A percentile compares a stretch with the other conserved stretches of the same genome.
phyloP scores from a whole-genome alignment of 2,888 invertebrate species.

The Papilio protenor region DNA sequence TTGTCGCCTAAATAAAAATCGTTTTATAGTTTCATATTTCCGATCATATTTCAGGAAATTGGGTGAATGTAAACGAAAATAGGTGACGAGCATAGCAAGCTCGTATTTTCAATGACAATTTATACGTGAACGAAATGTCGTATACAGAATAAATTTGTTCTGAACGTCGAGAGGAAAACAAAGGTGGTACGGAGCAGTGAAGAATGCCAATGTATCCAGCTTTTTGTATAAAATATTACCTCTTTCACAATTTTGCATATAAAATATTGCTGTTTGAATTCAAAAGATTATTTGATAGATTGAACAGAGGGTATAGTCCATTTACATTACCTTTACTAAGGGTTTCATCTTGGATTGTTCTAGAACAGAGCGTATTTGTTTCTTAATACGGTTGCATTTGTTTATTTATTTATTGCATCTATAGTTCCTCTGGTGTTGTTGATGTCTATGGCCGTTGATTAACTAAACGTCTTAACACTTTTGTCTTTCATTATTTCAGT shows the following conservation, averaged over 20 bases:
- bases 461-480: no score
- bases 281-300: not conserved
- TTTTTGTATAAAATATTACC: constrained; percentile 13
- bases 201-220: constrained; percentile 9
- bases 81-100: constrained; percentile 16
- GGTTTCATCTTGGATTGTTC: not conserved
- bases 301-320: not conserved
- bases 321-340: not conserved
- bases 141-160: constrained; percentile 24
- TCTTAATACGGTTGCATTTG: no score
- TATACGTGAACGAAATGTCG: constrained; percentile 22
- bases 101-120: constrained; percentile 22
- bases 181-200: not conserved
- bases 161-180: constrained; percentile 13
- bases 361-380: no score
- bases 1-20: not conserved
- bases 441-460: no score
- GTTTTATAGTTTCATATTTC: not conserved
- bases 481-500: not conserved
- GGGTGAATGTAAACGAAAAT: not conserved
- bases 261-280: constrained; percentile 10
- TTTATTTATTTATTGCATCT: no score
- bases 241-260: constrained; percentile 7
- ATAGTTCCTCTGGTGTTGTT: no score
- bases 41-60: not conserved